These are phyloP conservation scores for Tympanoctomys barrerae DNA, from an alignment of 2,797 vertebrate genomes.

Conservation along the genomic window DNA sequence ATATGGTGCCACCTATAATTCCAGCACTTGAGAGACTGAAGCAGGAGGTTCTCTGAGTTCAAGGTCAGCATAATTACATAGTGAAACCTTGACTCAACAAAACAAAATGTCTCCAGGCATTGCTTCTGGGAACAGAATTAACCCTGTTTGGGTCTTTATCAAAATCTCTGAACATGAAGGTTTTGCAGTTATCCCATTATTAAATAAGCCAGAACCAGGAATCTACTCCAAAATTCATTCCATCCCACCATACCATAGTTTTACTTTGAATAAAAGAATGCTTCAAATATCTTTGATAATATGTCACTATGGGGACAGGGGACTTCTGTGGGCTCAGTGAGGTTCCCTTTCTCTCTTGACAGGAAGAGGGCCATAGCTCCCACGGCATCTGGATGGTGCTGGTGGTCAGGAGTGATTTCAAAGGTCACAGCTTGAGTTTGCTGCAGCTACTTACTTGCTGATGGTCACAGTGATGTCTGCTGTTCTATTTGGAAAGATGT, in stretches of 20 bases:
- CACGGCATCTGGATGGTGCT: background rate
- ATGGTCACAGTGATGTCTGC: slow-evolving; percentile 83
- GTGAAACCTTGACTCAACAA: background rate
- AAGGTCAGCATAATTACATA: background rate
- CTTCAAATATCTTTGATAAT: background rate
- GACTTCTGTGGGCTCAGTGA: slow-evolving; percentile 1
- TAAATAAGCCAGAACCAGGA: slow-evolving; percentile 35
- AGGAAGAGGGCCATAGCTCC: background rate
- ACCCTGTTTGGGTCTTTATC: background rate
- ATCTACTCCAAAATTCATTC: background rate
- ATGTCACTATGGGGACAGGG: background rate
- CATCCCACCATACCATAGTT: background rate
- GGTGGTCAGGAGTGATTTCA: background rate
- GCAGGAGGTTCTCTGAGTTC: background rate
- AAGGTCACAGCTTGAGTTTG: background rate
- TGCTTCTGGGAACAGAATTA: background rate
- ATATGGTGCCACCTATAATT: background rate
- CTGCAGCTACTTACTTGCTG: slow-evolving; percentile 85
- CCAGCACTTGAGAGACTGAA: background rate
- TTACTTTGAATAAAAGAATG: slow-evolving; percentile 9
- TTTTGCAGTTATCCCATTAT: background rate
- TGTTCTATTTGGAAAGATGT: slow-evolving; percentile 71
- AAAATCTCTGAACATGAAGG: background rate
- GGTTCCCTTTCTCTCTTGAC: background rate
- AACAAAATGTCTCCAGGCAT: background rate